Evolutionary conservation across 35 echinoderm and acorn worm genomes (phyloP).

Genomic region (Eucidaris tribuloides): DNA sequence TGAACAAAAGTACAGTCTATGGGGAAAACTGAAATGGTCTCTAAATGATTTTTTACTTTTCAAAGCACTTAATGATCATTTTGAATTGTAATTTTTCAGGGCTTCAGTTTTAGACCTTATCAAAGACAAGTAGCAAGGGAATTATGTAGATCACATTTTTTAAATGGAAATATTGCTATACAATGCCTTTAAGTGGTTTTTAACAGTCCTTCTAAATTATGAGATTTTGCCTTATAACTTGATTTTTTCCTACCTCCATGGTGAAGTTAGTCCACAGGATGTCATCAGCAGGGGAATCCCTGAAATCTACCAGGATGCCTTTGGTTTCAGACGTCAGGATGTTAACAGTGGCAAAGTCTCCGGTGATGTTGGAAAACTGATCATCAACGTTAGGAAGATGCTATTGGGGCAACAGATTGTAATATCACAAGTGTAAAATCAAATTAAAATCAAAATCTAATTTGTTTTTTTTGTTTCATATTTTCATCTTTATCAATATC

Average conservation of each 20-base stretch:
- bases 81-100: no score
- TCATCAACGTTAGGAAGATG: conserved; percentile 53
- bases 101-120: no score
- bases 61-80: no score
- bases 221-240: background rate
- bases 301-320: conserved; percentile 59
- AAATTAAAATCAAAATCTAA: background rate
- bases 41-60: no score
- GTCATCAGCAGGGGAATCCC: conserved; percentile 37
- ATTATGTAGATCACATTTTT: no score
- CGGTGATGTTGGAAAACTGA: conserved; percentile 65
- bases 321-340: conserved; percentile 45
- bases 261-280: conserved; percentile 57
- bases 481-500: background rate
- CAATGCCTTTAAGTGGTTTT: no score
- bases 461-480: background rate
- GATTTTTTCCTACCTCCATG: conserved; percentile 40
- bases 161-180: no score
- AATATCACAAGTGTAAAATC: background rate
- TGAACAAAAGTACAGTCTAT: no score
- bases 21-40: no score
- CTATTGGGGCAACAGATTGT: conserved; percentile 15
- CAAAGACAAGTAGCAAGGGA: no score
- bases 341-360: conserved; percentile 63
- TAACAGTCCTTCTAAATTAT: no score